These are phyloP conservation scores for Erebia palarica DNA, from an alignment of 2,888 invertebrate genomes.

Conservation along the genomic window DNA sequence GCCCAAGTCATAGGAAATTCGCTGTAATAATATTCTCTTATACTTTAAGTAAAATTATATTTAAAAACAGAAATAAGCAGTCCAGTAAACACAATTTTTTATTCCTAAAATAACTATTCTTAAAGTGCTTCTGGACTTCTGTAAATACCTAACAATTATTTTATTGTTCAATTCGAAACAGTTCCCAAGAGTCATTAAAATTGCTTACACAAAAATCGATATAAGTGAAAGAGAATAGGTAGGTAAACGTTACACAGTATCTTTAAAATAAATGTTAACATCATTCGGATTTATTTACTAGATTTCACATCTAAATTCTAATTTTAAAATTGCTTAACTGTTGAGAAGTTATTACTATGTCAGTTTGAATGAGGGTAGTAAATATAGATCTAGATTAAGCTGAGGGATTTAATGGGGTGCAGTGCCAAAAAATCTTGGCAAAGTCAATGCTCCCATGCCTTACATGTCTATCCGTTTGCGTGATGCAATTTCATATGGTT, in stretches of 20 bases:
- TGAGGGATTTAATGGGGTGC: constrained; percentile 25
- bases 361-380: constrained; percentile 20
- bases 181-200: too few species aligned
- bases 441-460: constrained; percentile 26
- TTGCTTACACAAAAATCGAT: neutral
- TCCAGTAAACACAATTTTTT: too few species aligned
- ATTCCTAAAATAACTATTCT: too few species aligned
- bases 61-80: too few species aligned
- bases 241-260: neutral
- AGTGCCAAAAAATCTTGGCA: constrained; percentile 38
- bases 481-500: constrained; percentile 16
- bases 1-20: constrained; percentile 11
- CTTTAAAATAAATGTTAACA: too few species aligned
- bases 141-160: too few species aligned
- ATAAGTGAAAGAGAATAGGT: neutral
- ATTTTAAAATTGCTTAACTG: neutral
- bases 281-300: too few species aligned
- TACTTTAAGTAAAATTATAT: too few species aligned
- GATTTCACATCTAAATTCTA: neutral
- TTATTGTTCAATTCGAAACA: too few species aligned
- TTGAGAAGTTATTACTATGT: neutral
- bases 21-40: too few species aligned
- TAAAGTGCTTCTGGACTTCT: too few species aligned
- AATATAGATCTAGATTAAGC: constrained; percentile 30
- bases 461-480: constrained; percentile 13